These are phyloP conservation scores for Macropodus opercularis DNA, from an alignment of 2,797 vertebrate species.

Conservation along the genomic window DNA sequence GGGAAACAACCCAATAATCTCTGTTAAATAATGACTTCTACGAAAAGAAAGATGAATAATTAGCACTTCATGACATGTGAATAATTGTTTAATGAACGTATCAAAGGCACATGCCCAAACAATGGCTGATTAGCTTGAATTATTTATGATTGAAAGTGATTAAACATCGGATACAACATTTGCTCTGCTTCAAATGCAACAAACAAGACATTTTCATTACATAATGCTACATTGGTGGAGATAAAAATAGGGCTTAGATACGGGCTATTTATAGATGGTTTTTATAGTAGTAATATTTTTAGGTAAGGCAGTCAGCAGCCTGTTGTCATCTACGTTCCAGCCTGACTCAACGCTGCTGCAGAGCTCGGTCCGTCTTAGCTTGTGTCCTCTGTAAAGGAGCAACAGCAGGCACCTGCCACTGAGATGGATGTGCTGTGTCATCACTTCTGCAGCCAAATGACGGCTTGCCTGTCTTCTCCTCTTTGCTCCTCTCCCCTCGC, in stretches of 20 bases:
- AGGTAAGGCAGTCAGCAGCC: slow-evolving; percentile 20
- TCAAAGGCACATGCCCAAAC: slow-evolving; percentile 6
- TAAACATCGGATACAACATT: slow-evolving; percentile 16
- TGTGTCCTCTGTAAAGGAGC: slow-evolving; percentile 65
- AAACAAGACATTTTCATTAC: slow-evolving; percentile 1
- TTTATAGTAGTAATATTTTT: slow-evolving; percentile 35
- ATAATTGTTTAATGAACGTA: background rate
- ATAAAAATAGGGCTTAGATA: slow-evolving; percentile 21
- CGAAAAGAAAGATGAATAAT: slow-evolving; percentile 1
- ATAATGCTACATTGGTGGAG: slow-evolving; percentile 4
- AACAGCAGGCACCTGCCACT: slow-evolving; percentile 72
- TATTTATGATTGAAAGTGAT: slow-evolving; percentile 4
- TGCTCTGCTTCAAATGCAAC: background rate
- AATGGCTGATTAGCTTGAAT: slow-evolving; percentile 8
- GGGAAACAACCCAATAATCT: slow-evolving; percentile 9
- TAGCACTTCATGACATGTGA: slow-evolving; percentile 11
- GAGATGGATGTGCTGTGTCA: slow-evolving; percentile 75
- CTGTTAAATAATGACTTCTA: background rate
- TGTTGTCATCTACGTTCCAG: slow-evolving; percentile 12
- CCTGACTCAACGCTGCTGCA: slow-evolving; percentile 24
- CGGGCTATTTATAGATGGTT: slow-evolving; percentile 36
- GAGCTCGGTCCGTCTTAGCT: slow-evolving; percentile 24
- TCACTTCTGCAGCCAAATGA: slow-evolving; percentile 70
- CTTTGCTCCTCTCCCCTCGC: background rate
- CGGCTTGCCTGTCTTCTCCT: slow-evolving; percentile 48